Conservation (phyloP, 2,113 vertebrate species). For the Colinus virginianus region DNA sequence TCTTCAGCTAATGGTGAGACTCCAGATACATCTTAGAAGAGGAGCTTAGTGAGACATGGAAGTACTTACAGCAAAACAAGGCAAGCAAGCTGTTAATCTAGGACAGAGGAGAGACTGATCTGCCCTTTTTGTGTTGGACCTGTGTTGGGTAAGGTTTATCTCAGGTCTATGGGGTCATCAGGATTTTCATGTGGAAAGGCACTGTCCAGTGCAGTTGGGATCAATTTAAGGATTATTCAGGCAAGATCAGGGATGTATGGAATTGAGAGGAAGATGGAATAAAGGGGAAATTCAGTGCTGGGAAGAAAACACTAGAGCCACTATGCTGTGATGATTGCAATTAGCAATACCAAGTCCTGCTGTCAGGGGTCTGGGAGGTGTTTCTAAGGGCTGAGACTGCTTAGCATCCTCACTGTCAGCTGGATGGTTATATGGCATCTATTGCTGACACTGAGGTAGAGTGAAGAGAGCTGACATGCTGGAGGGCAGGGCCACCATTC, state of each 20-base stretch:
- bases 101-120: background rate
- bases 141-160: background rate
- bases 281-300: background rate
- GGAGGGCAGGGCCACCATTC: background rate
- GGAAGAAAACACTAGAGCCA: background rate
- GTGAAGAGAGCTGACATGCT: background rate
- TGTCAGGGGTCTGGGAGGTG: rapidly evolving
- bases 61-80: background rate
- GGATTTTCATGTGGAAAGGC: background rate
- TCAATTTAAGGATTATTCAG: background rate
- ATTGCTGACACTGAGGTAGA: background rate
- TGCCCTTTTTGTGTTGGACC: background rate
- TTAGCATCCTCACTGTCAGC: background rate
- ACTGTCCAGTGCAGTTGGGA: rapidly evolving
- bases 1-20: background rate
- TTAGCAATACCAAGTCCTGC: background rate
- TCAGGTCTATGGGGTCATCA: background rate
- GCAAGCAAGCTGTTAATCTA: background rate
- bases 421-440: background rate
- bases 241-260: rapidly evolving
- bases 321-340: background rate
- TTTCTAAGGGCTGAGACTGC: background rate
- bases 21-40: background rate
- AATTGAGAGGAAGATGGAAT: background rate
- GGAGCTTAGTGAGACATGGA: background rate